Evolutionary conservation across 2,888 invertebrate genomes (phyloP), one percentile per base, ranked within the genome.

Genomic region (Unio delphinus): DNA sequence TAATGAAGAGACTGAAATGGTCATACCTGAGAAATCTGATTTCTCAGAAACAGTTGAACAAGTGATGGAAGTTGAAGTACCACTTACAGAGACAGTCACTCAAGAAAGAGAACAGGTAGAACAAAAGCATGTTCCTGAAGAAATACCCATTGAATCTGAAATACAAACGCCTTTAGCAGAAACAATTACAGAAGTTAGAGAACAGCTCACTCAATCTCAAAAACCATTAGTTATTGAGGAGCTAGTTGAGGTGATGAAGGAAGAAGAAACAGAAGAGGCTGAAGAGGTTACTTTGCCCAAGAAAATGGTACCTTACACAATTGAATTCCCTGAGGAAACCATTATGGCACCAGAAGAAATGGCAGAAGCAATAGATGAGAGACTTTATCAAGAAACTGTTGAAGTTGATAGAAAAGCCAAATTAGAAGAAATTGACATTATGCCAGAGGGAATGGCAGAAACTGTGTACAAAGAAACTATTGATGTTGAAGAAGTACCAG

Each of bases 21-120:
- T 11, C 45, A 45, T 45, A 11, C 61, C 61, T 61, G 61, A 61
- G 18, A 28, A 30, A n/a, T 28, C n/a, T 55, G 61, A 55, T 55
- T 56, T 67, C 1, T 64, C 61, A 60, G 65, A 68, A 58, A 66
- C 57, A 64, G 57, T 56, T 55, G 67, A 63, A 5, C 70, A 70
- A n/a, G 55, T 64, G 23, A 58, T 60, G 20, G 45, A n/a, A 11
- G 45, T 45, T 45, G 45, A 45, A 45, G 45, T 11, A 1, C 45
- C 45, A 45, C 2, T 45, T 45, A 45, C 11, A 45, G 45, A 45
- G 45, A 45, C 45, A 45, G 45, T 45, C 45, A 45, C 45, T 0
- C 11, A 45, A 45, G 45, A 45, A 45, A 45, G 45, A 45, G 45
- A 45, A 45, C 45, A 45, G 11, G 45, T 45, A 45, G 45, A 45